Evolutionary conservation across 2,113 vertebrate species (phyloP).

Genomic region (Megalops atlanticus): DNA sequence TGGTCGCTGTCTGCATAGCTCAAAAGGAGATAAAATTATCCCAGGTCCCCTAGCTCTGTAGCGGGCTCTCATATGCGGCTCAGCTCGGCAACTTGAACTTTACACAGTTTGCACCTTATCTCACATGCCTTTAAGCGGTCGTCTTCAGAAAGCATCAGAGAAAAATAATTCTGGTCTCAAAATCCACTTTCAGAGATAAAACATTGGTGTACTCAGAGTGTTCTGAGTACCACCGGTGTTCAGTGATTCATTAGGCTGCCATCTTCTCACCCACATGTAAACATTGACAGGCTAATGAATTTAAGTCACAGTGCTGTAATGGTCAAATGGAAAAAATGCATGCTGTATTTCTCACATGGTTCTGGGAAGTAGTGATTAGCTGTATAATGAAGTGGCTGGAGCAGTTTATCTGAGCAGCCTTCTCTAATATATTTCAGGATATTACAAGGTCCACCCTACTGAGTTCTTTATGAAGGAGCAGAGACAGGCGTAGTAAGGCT

Average conservation of each 20-base stretch:
- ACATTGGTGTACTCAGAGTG: background rate
- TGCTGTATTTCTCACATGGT: background rate
- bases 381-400: too few relatives aligned
- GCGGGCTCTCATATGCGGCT: background rate
- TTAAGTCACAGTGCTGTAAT: background rate
- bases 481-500: background rate
- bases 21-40: too few relatives aligned
- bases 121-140: background rate
- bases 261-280: background rate
- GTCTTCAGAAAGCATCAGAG: background rate
- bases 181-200: background rate
- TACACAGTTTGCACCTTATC: background rate
- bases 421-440: background rate
- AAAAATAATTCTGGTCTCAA: background rate
- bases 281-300: background rate
- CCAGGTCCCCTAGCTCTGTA: background rate
- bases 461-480: background rate
- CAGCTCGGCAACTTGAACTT: background rate
- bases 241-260: background rate
- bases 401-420: too few relatives aligned
- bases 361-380: too few relatives aligned
- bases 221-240: background rate
- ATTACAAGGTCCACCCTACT: background rate
- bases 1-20: too few relatives aligned
- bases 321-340: background rate